phyloP scores from a whole-genome alignment of 2,888 invertebrate species.

The Pseudococcus longispinus region DNA sequence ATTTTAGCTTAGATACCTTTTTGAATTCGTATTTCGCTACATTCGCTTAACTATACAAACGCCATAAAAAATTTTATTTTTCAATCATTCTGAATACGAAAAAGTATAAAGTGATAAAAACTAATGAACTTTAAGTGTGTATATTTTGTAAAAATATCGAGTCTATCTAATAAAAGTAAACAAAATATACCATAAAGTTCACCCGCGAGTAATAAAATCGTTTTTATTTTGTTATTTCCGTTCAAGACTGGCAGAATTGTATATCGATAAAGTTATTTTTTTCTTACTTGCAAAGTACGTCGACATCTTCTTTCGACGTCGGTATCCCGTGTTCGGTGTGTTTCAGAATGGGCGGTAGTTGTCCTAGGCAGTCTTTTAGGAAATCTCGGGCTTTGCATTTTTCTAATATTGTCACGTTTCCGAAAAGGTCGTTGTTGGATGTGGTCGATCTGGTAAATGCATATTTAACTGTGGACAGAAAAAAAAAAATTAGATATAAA shows the following conservation, averaged over 20 bases:
- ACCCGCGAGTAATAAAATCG: constrained; percentile 2
- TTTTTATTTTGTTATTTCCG: constrained; percentile 25
- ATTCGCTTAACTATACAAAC: neutral
- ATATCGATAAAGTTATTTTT: neutral
- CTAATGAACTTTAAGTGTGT: constrained; percentile 27
- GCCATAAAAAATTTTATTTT: neutral
- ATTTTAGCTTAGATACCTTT: too few species aligned
- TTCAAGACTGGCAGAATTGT: neutral
- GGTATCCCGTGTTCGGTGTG: constrained; percentile 60
- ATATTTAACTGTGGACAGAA: neutral
- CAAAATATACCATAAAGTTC: neutral
- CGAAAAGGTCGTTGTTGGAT: neutral
- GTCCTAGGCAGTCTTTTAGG: constrained; percentile 39
- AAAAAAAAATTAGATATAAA: too few species aligned
- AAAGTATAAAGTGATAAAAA: constrained; percentile 5
- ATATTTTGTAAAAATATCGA: neutral
- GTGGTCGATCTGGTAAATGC: neutral
- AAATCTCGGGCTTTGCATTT: constrained; percentile 50
- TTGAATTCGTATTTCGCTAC: neutral
- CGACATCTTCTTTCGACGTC: constrained; percentile 60
- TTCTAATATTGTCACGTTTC: constrained; percentile 34
- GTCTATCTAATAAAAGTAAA: constrained; percentile 3
- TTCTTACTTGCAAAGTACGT: constrained; percentile 60
- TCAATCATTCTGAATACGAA: constrained; percentile 30
- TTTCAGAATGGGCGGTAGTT: constrained; percentile 58